Evolutionary conservation across 37 sponge, comb jelly and placozoan species (phyloP).

Genomic region (Petrosia ficiformis): DNA sequence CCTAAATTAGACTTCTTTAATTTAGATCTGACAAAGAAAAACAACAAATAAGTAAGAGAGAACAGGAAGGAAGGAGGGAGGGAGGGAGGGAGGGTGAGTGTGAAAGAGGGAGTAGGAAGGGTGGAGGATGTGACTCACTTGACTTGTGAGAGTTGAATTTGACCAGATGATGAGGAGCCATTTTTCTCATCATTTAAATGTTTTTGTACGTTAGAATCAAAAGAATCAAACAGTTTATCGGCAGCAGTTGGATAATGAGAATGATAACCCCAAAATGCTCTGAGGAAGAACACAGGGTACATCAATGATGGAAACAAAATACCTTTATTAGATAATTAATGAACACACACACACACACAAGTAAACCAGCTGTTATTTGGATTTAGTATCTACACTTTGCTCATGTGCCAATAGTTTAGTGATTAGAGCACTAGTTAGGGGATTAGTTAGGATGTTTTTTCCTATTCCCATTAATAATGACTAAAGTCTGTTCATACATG

Average conservation of each 20-base stretch:
- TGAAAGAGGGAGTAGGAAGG: background rate
- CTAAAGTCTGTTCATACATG: no score
- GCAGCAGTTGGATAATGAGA: slow-evolving; percentile 33
- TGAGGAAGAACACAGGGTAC: background rate
- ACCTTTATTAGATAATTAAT: no score
- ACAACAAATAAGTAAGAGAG: no score
- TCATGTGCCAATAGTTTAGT: no score
- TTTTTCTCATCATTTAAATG: slow-evolving; percentile 51
- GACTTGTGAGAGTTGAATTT: background rate
- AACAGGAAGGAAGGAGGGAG: no score
- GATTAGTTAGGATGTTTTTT: no score
- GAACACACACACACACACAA: background rate
- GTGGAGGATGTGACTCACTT: background rate
- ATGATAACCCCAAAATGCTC: slow-evolving; percentile 72
- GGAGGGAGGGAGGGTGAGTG: background rate
- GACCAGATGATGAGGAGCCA: background rate
- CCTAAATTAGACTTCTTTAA: background rate
- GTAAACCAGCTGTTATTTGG: no score
- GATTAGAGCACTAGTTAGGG: no score
- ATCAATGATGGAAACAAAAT: no score
- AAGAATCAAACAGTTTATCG: slow-evolving; percentile 31
- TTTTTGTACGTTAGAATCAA: slow-evolving; percentile 47
- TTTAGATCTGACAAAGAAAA: background rate
- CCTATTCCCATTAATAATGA: no score
- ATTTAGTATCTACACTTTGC: no score